Base-by-base conservation (phyloP, 2,113 vertebrate species). In the Limnothrissa miodon region DNA sequence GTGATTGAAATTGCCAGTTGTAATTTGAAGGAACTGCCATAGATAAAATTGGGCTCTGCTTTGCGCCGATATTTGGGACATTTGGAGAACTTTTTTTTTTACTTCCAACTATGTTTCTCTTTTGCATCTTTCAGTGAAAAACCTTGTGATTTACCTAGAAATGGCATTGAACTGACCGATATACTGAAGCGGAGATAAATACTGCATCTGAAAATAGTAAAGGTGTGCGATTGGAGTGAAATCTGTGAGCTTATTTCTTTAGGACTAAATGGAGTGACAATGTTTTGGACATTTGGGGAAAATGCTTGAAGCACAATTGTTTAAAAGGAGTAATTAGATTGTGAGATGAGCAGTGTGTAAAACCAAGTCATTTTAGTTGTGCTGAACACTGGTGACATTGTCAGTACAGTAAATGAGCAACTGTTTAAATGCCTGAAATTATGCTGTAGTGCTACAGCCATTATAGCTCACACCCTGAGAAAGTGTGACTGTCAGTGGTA, bases 231-330 rank as follows among this genome's bases (percentile, higher is more conserved):
- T 74, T 74, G 10, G 66, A 74, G 66, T 74, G 66, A 74, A 15
- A 36, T 74, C 29, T 74, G 66, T 74, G 66, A 29, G 66, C 36
- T 74, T 70, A 70, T 70, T 29, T 70, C 66, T 36, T 74, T 33
- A 17, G 15, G 66, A 36, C 5, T 33, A 11, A 33, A 74, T 74
- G 66, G 66, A 74, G 29, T 74, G 66, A 17, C 33, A 29, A 70
- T 70, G 62, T 70, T 10, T 66, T 33, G 25, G 59, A 70, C 29
- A 15, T 70, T 36, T 70, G 13, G 4, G 25, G 29, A 70, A 15
- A 4, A 70, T 9, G 13, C 15, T 11, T 33, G 33, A 36, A 15
- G 36, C 62, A 36, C 15, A 70, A 70, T 36, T 36, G 66, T 74
- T 36, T 36, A 39, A 74, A 74, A 33, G 33, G 25, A 74, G 66